Base-by-base conservation (phyloP, 2,797 vertebrate species). In the Mormyrops boulengeri region DNA sequence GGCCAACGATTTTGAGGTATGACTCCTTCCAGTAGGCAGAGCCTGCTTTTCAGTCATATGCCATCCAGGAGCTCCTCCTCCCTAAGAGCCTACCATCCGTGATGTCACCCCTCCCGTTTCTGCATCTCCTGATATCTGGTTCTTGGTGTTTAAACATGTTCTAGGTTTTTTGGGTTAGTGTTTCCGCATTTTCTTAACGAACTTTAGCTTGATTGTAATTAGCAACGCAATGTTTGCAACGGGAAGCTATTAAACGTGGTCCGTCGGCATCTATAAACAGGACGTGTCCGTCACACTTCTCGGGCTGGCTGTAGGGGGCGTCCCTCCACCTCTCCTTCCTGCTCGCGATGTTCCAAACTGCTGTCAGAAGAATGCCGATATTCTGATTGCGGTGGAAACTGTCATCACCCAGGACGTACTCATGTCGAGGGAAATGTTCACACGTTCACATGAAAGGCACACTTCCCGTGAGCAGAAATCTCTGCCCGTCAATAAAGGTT, bases 1-100 rank as follows among this genome's bases (percentile, higher is more conserved):
- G 96, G 98, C 98, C 94, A 99, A 99, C 91, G 98, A 99, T 96
- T 99, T 99, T 95, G 98, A 99, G 98, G 98, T 99, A 98, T 93
- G 96, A 92, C 93, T 90, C 88, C 60, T 34, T 69, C 62, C 66
- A 14, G 66, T 38, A 14, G 30, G 7, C 30, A 4, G 66, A 90
- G 94, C 94, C 55, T 44, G 80, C 73, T 80, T 80, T 80, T 80
- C 17, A n/a, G 73, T 80, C 38, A 3, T 38, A n/a, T 80, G 38
- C 38, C 38, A 80, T 80, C 38, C 38, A n/a, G 73, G 17, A 44
- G 73, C 38, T 3, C 17, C 17, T 34, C 73, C 73, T 44, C 1
- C 11, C 73, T 80, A 44, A 80, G 1, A 19, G 34, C 34, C 62
- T 30, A 34, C 11, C 66, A 73, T 34, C 11, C 5, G 62, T 30